phyloP scores from a whole-genome alignment of 2,113 vertebrate genomes.

The Dryoscopus gambensis region DNA sequence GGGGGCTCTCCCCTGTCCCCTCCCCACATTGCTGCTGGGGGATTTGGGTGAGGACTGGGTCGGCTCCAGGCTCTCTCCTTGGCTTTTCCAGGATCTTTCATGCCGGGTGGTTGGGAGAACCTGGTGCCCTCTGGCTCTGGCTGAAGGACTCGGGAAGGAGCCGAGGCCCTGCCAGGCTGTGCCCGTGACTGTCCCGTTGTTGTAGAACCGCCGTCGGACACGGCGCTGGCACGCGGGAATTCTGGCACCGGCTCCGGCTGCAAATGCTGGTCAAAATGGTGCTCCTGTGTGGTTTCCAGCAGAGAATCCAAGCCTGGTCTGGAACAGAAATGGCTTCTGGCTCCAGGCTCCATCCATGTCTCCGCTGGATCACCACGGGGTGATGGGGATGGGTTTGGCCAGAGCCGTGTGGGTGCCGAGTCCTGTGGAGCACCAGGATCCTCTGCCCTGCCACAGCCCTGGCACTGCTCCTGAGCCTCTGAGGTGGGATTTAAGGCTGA shows the following conservation, averaged over 20 bases:
- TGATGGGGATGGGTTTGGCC: accelerated
- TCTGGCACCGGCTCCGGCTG: background rate
- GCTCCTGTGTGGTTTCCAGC: background rate
- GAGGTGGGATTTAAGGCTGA: background rate
- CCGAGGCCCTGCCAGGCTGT: background rate
- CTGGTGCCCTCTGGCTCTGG: background rate
- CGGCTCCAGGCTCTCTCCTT: background rate
- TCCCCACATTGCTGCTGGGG: accelerated
- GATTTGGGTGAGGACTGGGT: background rate
- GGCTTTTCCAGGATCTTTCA: background rate
- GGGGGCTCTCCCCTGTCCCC: accelerated
- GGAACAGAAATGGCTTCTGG: background rate
- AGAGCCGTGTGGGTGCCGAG: accelerated
- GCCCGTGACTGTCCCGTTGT: background rate
- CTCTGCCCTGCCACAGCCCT: accelerated
- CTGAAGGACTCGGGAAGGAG: background rate
- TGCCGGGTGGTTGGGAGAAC: background rate
- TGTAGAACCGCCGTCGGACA: accelerated
- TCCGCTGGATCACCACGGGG: accelerated
- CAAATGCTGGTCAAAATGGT: background rate
- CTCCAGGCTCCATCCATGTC: accelerated
- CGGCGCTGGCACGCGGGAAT: background rate
- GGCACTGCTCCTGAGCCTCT: accelerated
- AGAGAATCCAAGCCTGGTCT: background rate
- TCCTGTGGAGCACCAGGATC: accelerated